These are phyloP conservation scores for Percopsis transmontana DNA, from an alignment of 2,113 vertebrate species.

Conservation along the genomic window DNA sequence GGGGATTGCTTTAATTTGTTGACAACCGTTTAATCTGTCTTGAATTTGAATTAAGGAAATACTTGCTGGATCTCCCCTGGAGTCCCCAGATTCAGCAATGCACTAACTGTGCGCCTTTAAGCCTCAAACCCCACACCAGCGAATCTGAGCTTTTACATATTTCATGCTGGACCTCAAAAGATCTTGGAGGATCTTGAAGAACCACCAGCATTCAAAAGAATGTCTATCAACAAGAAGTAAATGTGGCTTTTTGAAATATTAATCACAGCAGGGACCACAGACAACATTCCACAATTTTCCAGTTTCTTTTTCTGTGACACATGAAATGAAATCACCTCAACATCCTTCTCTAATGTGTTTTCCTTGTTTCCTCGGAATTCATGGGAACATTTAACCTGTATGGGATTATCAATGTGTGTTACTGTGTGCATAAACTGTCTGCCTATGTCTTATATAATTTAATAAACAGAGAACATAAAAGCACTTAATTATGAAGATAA, in stretches of 20 bases:
- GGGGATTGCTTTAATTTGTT: constrained; percentile 54
- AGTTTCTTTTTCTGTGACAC: constrained; percentile 16
- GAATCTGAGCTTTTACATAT: constrained; percentile 25
- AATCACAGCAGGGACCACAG: constrained; percentile 11
- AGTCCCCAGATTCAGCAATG: constrained; percentile 19
- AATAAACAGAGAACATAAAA: constrained; percentile 26
- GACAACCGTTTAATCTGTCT: constrained; percentile 47
- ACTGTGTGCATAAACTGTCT: constrained; percentile 19
- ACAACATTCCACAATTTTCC: constrained; percentile 13
- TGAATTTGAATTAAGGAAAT: constrained; percentile 60
- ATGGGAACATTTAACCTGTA: neutral
- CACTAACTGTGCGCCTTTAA: constrained; percentile 1
- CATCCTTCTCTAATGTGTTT: constrained; percentile 52
- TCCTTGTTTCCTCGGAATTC: constrained; percentile 43
- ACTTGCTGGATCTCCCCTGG: constrained; percentile 30
- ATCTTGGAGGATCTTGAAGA: constrained; percentile 9
- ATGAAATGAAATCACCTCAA: constrained; percentile 21
- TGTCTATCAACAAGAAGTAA: constrained; percentile 28
- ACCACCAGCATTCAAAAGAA: constrained; percentile 22
- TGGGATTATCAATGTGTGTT: constrained; percentile 12
- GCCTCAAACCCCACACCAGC: neutral
- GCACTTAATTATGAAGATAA: constrained; percentile 14
- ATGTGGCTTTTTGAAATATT: constrained; percentile 57
- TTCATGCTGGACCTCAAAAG: constrained; percentile 20
- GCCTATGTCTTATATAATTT: constrained; percentile 45